phyloP scores from a whole-genome alignment of 2,888 invertebrate species.

The Pogonocherus hispidulus region DNA sequence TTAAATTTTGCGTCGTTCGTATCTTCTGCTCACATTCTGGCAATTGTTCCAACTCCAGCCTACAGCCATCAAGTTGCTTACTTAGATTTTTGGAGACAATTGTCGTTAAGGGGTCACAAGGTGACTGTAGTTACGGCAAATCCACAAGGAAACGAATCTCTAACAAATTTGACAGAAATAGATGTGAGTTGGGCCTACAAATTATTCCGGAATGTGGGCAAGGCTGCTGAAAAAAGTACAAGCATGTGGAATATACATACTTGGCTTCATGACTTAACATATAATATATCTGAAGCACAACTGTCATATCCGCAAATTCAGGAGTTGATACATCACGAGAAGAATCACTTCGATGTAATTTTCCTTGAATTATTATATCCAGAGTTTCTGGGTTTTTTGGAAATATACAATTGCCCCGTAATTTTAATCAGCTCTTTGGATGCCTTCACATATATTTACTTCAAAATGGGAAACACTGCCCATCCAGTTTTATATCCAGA shows the following conservation, averaged over 20 bases:
- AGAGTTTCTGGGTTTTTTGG: neutral
- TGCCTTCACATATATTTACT: neutral
- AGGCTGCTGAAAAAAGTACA: neutral
- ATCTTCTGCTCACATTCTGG: slow-evolving; percentile 39
- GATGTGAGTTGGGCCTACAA: neutral
- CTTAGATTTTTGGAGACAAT: slow-evolving; percentile 48
- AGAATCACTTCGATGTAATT: slow-evolving; percentile 36
- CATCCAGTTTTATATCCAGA: slow-evolving; percentile 3
- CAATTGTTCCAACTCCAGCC: slow-evolving; percentile 38
- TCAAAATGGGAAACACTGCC: neutral
- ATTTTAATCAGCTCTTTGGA: slow-evolving; percentile 21
- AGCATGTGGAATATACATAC: slow-evolving; percentile 44
- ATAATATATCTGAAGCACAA: neutral
- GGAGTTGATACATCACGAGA: neutral
- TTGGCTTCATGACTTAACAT: neutral
- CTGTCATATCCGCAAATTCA: neutral
- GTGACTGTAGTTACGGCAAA: slow-evolving; percentile 52
- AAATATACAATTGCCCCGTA: slow-evolving; percentile 31
- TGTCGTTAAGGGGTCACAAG: slow-evolving; percentile 52
- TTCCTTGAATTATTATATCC: slow-evolving; percentile 27
- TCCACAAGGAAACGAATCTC: slow-evolving; percentile 47
- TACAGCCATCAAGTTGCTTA: slow-evolving; percentile 56
- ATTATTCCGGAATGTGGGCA: neutral
- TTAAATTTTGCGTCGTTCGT: neutral
- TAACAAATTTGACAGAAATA: slow-evolving; percentile 47